Evolutionary conservation across 2,888 invertebrate species (phyloP).

Genomic region (Pachliopta kotzebuea): DNA sequence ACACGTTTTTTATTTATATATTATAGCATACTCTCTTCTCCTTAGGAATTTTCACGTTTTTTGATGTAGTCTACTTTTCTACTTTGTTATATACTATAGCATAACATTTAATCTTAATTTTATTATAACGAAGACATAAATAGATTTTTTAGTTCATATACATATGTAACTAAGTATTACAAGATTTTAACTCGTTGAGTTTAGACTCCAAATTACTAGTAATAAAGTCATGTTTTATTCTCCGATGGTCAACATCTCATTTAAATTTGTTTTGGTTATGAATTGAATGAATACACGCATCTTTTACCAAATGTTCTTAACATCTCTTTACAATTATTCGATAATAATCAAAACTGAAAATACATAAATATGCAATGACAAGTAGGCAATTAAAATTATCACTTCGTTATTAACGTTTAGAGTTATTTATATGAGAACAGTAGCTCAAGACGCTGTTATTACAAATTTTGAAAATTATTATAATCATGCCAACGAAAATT

Average conservation of each 20-base stretch:
- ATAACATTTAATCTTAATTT: no score
- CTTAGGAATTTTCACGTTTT: no score
- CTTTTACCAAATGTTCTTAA: background rate
- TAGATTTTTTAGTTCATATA: no score
- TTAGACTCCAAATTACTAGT: background rate
- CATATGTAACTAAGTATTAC: no score
- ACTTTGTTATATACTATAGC: no score
- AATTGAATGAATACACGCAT: background rate
- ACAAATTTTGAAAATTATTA: conserved; percentile 75
- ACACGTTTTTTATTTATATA: no score
- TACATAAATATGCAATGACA: conserved; percentile 3
- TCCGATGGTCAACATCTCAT: background rate
- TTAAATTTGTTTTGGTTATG: background rate
- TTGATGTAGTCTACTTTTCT: no score
- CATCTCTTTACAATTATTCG: background rate
- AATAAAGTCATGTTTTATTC: background rate
- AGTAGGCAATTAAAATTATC: background rate
- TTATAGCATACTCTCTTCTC: no score
- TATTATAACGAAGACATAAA: no score
- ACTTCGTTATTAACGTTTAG: conserved; percentile 39
- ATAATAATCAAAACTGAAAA: background rate
- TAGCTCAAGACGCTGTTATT: conserved; percentile 62
- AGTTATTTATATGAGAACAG: conserved; percentile 66
- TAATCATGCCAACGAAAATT: conserved; percentile 65
- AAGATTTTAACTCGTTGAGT: no score